Base-by-base conservation (phyloP, 2,888 invertebrate species). In the Alloscopus bannaensis region DNA sequence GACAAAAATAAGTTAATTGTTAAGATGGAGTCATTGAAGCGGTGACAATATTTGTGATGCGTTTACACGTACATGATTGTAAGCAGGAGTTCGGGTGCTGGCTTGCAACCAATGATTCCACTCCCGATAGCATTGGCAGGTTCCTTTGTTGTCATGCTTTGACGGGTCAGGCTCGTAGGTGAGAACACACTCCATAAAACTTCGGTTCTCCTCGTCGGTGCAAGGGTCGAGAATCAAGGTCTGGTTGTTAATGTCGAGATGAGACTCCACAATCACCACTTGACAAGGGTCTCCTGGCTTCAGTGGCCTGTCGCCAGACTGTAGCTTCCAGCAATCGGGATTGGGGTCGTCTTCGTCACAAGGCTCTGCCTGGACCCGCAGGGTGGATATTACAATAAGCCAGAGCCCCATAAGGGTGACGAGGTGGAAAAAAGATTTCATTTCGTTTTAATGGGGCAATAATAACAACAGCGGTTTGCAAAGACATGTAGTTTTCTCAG, bases 121-220 rank as follows among this genome's bases (percentile, higher is more conserved):
- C 16, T 42, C 3, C 16, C 62, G 8, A 24, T 62, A 62, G 62
- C 62, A 62, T 16, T n/a, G 29, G 24, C 62, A 62, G 11, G 16
- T 62, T 3, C 62, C 62, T 20, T 2, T 60, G 60, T 31, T 22
- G 16, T 31, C 22, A 6, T 11, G 60, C n/a, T n/a, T n/a, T 31
- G 31, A 18, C 18, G 62, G 28, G 1, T 28, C 4, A 13, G 57
- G 57, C 13, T 16, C 40, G 40, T 42, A 40, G n/a, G 18, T 13
- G 16, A 62, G 42, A 24, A 62, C 62, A 28, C 62, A 62, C n/a
- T 62, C 62, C 62, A 62, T 62, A 42, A 62, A 62, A 1, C 24
- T 40, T 20, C 62, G 20, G 62, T 62, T 62, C 42, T 62, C 62
- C 24, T 62, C 62, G 40, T 62, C 42, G 42, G 22, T 62, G 22